Evolutionary conservation across 2,888 invertebrate genomes (phyloP), one percentile per base, ranked within the genome.

Genomic region (Drosophila paramelanica): DNA sequence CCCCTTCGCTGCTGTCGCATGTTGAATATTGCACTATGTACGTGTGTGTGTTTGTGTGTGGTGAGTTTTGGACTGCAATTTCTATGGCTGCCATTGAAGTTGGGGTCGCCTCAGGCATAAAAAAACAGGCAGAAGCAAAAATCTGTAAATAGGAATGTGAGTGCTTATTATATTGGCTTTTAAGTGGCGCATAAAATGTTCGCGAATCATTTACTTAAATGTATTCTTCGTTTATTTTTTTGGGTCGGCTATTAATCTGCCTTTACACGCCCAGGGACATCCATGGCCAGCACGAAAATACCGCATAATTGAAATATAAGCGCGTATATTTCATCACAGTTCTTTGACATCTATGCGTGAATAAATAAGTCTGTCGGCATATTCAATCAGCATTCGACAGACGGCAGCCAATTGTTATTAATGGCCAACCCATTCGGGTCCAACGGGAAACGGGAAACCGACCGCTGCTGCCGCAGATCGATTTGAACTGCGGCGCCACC

Each of bases 341-440:
- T 79, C 68, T 77, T 75, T 84, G 72, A 77, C 77, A 71, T 55
- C 45, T 42, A 25, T 25, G 38, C 17, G 53, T 52, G 25, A 67
- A 80, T 85, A 57, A 85, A 80, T 73, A 51, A 56, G 57, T 56
- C 60, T 59, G 82, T 65, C 79, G 83, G 67, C 72, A 62, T 49
- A 74, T 72, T 74, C 79, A 83, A 86, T 85, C 86, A 85, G 58
- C 68, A 64, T 13, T 73, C 61, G 70, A 56, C 47, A 43, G 45
- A 23, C 51, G 39, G 4, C 11, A 23, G 52, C n/a, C 68, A 31
- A 76, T 76, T 76, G 73, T 73, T 33, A 83, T 83, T 81, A 77
- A 81, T 81, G 72, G 61, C 33, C 57, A 53, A 52, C 47, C 60
- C 59, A 39, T 46, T 47, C 56, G 45, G 38, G 56, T 73, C 59